Evolutionary conservation across 30 jellyfish, hydroid and myxozoan species (phyloP).

Genomic region (Chrysaora quinquecirrha): DNA sequence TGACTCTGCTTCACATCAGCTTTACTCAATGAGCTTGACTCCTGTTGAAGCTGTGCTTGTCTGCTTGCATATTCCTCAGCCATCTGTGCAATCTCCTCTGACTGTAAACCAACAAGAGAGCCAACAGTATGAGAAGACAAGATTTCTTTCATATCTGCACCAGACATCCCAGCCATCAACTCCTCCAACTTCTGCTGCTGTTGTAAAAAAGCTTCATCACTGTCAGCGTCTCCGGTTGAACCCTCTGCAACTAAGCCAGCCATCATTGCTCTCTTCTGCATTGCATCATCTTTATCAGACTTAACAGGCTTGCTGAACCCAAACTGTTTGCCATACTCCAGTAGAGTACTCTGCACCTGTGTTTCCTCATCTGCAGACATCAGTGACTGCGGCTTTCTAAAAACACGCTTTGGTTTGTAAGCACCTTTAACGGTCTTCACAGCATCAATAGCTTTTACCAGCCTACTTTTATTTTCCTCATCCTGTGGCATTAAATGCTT

Average conservation of each 20-base stretch:
- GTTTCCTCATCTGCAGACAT: slow-evolving; percentile 89
- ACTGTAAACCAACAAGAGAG: slow-evolving; percentile 92
- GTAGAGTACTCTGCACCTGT: slow-evolving; percentile 83
- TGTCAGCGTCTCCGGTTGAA: slow-evolving; percentile 42
- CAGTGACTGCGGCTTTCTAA: slow-evolving; percentile 68
- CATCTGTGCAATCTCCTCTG: slow-evolving; percentile 90
- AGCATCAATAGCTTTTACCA: slow-evolving; percentile 45
- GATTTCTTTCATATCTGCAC: slow-evolving; percentile 82
- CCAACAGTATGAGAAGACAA: slow-evolving; percentile 94
- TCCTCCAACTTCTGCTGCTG: slow-evolving; percentile 62
- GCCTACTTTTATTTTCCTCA: slow-evolving; percentile 30
- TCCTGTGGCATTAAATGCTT: slow-evolving; percentile 81
- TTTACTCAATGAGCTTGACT: slow-evolving; percentile 76
- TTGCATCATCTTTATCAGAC: slow-evolving; percentile 72
- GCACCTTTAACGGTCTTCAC: slow-evolving; percentile 63
- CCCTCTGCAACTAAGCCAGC: slow-evolving; percentile 64
- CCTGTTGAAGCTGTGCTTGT: slow-evolving; percentile 83
- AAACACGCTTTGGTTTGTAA: slow-evolving; percentile 83
- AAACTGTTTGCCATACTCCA: slow-evolving; percentile 87
- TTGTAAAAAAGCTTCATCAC: slow-evolving; percentile 55
- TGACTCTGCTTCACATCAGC: slow-evolving; percentile 85
- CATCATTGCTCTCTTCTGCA: slow-evolving; percentile 52
- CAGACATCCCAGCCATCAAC: slow-evolving; percentile 95
- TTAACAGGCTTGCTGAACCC: slow-evolving; percentile 69
- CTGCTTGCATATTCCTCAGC: slow-evolving; percentile 91